phyloP scores from a whole-genome alignment of 2,797 vertebrate genomes.

The Sebastes trivittatus region DNA sequence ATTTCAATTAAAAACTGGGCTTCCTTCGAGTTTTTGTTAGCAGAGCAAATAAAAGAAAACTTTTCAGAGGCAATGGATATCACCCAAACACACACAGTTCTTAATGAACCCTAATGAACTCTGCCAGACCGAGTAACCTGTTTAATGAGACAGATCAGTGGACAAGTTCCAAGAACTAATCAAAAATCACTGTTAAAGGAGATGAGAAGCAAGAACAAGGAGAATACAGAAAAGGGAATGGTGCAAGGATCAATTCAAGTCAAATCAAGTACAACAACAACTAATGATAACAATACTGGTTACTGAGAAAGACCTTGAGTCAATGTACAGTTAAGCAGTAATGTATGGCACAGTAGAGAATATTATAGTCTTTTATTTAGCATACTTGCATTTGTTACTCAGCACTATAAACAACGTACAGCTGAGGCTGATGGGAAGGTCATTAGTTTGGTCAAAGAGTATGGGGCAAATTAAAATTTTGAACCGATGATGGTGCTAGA shows the following conservation, averaged over 20 bases:
- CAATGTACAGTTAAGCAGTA: background rate
- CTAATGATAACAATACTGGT: background rate
- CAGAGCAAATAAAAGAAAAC: background rate
- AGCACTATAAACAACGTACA: background rate
- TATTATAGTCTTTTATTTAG: background rate
- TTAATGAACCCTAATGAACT: slow-evolving; percentile 13
- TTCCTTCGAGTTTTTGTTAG: background rate
- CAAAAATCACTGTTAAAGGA: slow-evolving; percentile 30
- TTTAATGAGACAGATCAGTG: slow-evolving; percentile 40
- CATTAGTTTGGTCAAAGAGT: too few relatives aligned
- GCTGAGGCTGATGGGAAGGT: too few relatives aligned
- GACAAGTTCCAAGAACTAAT: slow-evolving; percentile 17
- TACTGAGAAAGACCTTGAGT: background rate
- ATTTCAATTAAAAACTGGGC: background rate
- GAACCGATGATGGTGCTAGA: too few relatives aligned
- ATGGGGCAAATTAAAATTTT: too few relatives aligned
- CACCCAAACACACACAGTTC: background rate
- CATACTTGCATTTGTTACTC: background rate
- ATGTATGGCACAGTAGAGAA: background rate
- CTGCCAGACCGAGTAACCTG: background rate
- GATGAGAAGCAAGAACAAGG: background rate
- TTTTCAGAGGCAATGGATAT: background rate
- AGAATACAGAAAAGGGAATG: background rate
- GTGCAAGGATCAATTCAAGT: background rate
- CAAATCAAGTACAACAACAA: background rate